Evolutionary conservation across 2,888 invertebrate species (phyloP), one percentile per base, ranked within the genome.

Genomic region (Rhagonycha fulva): DNA sequence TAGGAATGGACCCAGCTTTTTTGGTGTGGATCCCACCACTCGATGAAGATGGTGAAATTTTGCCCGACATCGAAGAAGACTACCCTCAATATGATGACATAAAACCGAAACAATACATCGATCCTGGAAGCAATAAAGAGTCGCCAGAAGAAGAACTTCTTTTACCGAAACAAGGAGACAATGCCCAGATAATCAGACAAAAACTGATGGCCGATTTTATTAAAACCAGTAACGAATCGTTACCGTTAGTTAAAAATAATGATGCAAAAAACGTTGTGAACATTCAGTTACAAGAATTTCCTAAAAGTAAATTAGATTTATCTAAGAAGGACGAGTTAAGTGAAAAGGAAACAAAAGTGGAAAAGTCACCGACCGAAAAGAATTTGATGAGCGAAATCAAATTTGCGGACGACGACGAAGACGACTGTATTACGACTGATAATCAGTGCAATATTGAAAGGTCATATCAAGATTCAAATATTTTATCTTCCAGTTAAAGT

Each of bases 1-100:
- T 96, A 75, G 95, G 95, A 68, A 96, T 96, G 96, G 96, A 96
- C 87, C 96, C 96, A 0, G 95, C 95, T 0, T 96, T 95, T 86
- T 88, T 96, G 67, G 94, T 96, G 0, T 96, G 95, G 95, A 95
- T 96, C 80, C 96, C 96, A 7, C 96, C 96, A 0, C 88, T 94
- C 23, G 93, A 93, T 81, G 93, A 93, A 80, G 79, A 82, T 62
- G 92, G 92, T 0, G 93, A 93, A 74, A 91, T 91, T n/a, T 87
- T 93, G 60, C 90, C 90, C 66, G 91, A 92, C 67, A 90, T 91
- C 4, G 90, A 91, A 76, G 90, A 90, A 67, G 88, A 88, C 60
- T 87, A 87, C 24, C 88, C 89, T 0, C 85, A 88, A 67, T 89
- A 90, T 81, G 89, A 89, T 14, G 85, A 87, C 63, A 83, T 86